phyloP scores from a whole-genome alignment of 2,888 invertebrate genomes.

The Nomada lathburiana region DNA sequence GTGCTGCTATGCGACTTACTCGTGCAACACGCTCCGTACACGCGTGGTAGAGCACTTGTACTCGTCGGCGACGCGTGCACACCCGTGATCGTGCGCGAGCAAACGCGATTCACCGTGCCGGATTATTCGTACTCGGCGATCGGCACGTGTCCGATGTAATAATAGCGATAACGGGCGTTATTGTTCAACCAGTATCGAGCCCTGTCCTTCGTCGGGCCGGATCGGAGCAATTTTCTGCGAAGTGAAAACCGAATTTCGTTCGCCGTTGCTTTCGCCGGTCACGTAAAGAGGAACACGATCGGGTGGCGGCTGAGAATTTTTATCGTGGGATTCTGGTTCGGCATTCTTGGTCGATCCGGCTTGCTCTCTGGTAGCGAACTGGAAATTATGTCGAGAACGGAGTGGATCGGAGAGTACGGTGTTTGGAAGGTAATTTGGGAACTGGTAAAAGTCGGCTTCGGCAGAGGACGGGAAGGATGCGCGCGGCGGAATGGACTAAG shows the following conservation, averaged over 20 bases:
- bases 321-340: conserved; percentile 17
- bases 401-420: neutral
- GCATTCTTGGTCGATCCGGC: conserved; percentile 1
- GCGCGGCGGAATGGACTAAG: neutral
- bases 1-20: conserved; percentile 34
- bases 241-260: conserved; percentile 24
- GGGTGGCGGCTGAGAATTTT: conserved; percentile 29
- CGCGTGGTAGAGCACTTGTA: neutral
- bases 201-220: neutral
- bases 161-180: conserved; percentile 53
- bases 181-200: neutral
- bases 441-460: neutral
- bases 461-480: neutral
- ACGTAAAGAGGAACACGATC: conserved; percentile 42
- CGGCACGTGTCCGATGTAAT: conserved; percentile 59
- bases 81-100: neutral
- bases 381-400: conserved; percentile 12
- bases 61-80: conserved; percentile 3
- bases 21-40: conserved; percentile 31
- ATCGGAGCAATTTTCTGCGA: neutral
- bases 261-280: conserved; percentile 16
- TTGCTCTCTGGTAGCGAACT: conserved; percentile 10
- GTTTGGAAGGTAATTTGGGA: neutral
- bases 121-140: conserved; percentile 55
- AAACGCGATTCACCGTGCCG: conserved; percentile 20